Evolutionary conservation across 2,888 invertebrate genomes (phyloP), one percentile per base, ranked within the genome.

Genomic region (Bombylius major): DNA sequence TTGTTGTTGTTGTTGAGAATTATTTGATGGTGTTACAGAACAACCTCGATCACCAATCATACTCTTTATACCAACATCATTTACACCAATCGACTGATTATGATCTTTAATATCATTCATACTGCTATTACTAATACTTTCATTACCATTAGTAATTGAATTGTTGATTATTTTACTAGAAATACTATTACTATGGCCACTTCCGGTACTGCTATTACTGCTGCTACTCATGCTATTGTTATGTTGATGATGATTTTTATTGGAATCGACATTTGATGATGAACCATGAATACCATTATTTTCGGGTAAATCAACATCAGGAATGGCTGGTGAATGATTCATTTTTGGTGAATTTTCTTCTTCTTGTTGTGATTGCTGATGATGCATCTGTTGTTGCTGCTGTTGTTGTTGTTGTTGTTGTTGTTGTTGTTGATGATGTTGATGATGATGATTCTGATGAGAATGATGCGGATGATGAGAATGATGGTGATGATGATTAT

Each of bases 381-480:
- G 32, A 50, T 56, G 23, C 50, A 56, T 32, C 47, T 56, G 46
- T 54, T 58, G 39, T 48, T 50, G 51, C 51, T 59, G 52, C 50
- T 59, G 55, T 52, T 61, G 47, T 51, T 57, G 56, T 12, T 50
- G 50, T 5, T 58, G 51, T 5, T 53, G 55, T 1, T 54, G 60
- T 1, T 52, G 51, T n/a, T 53, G 58, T 4, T 60, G 59, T 4
- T 51, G 55, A 7, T 53, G 60, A 32, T 57, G 57, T 44, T 59
- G 58, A 34, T 46, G 48, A 5, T 54, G 51, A 31, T 60, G 59
- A 31, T 56, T 58, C 32, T 59, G 53, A n/a, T 88, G 68, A 34
- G 4, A 23, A 50, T 50, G 33, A 13, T 56, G 36, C 39, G 51
- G 45, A 36, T 54, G 39, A 14, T 55, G 47, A 31, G 50, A 51